Conservation (phyloP, 30 jellyfish, hydroid and myxozoan genomes). For the Clytia hemisphaerica region DNA sequence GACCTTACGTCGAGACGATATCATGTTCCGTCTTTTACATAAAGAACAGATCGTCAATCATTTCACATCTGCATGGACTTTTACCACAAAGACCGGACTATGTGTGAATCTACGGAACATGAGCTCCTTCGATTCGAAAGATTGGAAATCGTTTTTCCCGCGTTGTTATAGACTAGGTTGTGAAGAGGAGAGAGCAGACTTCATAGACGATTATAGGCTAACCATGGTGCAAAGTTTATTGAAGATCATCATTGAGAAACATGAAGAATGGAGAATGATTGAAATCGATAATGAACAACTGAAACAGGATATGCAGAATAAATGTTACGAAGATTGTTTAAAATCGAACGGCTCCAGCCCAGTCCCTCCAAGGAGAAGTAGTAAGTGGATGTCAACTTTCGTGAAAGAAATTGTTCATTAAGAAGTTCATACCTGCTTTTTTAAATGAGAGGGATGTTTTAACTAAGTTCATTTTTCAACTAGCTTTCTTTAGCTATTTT, state of each 20-base stretch:
- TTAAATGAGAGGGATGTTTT: too few species aligned
- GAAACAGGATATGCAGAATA: background rate
- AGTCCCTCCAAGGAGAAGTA: too few species aligned
- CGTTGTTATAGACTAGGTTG: constrained; percentile 75
- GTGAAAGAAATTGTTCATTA: too few species aligned
- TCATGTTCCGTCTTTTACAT: constrained; percentile 44
- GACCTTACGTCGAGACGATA: constrained; percentile 82
- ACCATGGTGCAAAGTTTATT: constrained; percentile 11
- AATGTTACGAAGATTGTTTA: background rate
- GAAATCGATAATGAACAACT: background rate
- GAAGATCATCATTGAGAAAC: constrained; percentile 1
- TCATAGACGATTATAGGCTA: constrained; percentile 46
- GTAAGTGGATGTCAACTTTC: too few species aligned
- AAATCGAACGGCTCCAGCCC: background rate
- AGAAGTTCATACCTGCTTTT: too few species aligned
- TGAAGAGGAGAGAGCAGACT: constrained; percentile 56
- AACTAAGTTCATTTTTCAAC: too few species aligned
- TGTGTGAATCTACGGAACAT: constrained; percentile 65
- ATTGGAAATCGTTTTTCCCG: constrained; percentile 66
- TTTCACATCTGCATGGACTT: constrained; percentile 63
- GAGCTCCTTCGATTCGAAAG: constrained; percentile 55
- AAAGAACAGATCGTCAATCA: constrained; percentile 89
- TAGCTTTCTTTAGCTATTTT: too few species aligned
- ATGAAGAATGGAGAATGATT: constrained; percentile 5
- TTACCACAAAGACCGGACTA: constrained; percentile 90